These are phyloP conservation scores for Cryptus armator DNA, from an alignment of 2,888 invertebrate genomes.

Conservation along the genomic window DNA sequence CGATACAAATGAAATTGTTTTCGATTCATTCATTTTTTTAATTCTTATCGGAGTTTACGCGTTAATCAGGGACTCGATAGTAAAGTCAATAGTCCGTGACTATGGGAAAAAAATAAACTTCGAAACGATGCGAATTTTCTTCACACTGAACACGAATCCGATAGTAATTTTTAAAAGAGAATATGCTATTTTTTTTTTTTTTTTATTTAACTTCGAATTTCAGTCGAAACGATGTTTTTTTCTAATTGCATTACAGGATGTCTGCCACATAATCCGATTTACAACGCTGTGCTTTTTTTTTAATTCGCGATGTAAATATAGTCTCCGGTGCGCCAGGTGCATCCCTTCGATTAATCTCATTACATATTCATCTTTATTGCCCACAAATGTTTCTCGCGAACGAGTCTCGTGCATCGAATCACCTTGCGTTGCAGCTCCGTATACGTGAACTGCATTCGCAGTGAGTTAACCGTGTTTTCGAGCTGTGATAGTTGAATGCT, in stretches of 20 bases:
- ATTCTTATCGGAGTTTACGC: background rate
- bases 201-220: background rate
- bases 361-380: background rate
- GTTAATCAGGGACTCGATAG: no score
- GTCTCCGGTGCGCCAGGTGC: background rate
- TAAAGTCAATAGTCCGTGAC: background rate
- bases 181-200: background rate
- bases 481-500: constrained; percentile 19
- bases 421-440: constrained; percentile 8
- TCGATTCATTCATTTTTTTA: background rate
- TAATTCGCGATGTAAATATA: background rate
- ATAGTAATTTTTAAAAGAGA: background rate
- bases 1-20: background rate
- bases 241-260: no score
- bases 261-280: no score
- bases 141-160: background rate
- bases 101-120: background rate
- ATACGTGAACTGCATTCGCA: background rate
- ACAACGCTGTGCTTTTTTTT: background rate
- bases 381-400: background rate
- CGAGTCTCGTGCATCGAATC: background rate
- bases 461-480: constrained; percentile 22
- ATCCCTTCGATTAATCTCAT: background rate
- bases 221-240: no score
- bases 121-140: no score